Percentiles rank a stretch among this genome's conserved stretches.
Evolutionary conservation across 2,888 invertebrate species (phyloP).

Genomic region (Pseudococcus viburni): DNA sequence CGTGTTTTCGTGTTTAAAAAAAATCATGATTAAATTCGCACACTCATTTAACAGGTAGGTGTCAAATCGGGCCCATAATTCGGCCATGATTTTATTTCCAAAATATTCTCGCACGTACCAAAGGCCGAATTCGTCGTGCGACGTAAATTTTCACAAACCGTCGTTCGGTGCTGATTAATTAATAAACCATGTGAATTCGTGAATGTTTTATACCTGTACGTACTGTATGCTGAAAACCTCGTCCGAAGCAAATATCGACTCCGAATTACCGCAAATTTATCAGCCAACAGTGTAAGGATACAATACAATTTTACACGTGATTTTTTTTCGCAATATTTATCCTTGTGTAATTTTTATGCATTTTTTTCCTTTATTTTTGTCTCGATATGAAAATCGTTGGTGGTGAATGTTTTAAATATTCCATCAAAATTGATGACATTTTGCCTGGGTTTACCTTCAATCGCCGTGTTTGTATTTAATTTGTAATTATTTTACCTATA

Average conservation of each 20-base stretch:
- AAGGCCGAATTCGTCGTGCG: neutral
- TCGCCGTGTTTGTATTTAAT: neutral
- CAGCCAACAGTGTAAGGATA: neutral
- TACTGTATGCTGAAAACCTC: neutral
- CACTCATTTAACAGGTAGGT: slow-evolving; percentile 24
- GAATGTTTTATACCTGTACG: slow-evolving; percentile 6
- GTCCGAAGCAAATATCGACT: too few relatives aligned
- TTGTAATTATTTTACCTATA: neutral
- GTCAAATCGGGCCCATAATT: neutral
- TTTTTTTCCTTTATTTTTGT: neutral
- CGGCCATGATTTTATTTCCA: neutral
- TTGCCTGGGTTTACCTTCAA: neutral
- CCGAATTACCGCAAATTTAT: neutral
- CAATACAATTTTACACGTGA: neutral
- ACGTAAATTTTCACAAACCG: neutral
- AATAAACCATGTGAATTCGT: slow-evolving; percentile 9
- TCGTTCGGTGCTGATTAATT: slow-evolving; percentile 8
- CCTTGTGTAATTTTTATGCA: neutral
- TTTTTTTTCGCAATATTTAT: neutral
- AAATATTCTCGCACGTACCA: neutral
- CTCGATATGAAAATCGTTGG: neutral
- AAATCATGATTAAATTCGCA: slow-evolving; percentile 38
- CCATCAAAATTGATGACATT: neutral
- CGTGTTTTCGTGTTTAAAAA: slow-evolving; percentile 54
- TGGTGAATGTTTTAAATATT: neutral